Evolutionary conservation across 1,140 invertebrate genomes (phyloP), one percentile per base, ranked within the genome.

Genomic region (Heliconius melpomene): DNA sequence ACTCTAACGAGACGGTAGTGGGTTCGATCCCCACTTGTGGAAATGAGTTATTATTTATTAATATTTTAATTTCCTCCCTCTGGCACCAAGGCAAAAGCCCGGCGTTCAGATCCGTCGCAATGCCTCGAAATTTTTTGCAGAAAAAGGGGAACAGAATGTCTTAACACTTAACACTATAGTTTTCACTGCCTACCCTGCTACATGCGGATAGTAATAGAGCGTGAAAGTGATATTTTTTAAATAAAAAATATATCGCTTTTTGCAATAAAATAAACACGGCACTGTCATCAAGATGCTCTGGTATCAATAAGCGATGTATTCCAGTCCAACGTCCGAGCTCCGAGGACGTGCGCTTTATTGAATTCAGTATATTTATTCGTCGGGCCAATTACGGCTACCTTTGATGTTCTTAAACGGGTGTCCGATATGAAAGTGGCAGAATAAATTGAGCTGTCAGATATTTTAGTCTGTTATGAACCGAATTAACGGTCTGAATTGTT

Each of bases 321-420:
- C 29, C 60, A 26, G 60, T 66, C 60, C 60, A 16, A 82, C 82
- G 82, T 78, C 77, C 60, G 60, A 54, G 66, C 60, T 78, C 77
- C 60, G 60, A 54, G 66, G 72, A 32, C 57, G 72, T 77, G 84
- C 71, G 79, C 50, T 83, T 84, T 85, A 85, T 86, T 87, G 83
- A 82, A 87, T 87, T 90, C 83, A 80, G 84, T 80, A 87, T 85
- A 85, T 90, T 89, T 88, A 89, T 75, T 85, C 83, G 79, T 76
- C 79, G 77, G 13, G 79, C 85, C 85, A 91, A 92, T 91, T 90
- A 91, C 86, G 87, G 82, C 82, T 85, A 85, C 84, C 90, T 93
- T 93, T 93, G 91, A 93, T 88, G 88, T 92, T 79, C 77, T 87
- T 81, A 89, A 90, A 89, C 88, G 86, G 82, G 87, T 88, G 85